Base-by-base conservation (phyloP, 1,140 invertebrate genomes). In the Bombus affinis region DNA sequence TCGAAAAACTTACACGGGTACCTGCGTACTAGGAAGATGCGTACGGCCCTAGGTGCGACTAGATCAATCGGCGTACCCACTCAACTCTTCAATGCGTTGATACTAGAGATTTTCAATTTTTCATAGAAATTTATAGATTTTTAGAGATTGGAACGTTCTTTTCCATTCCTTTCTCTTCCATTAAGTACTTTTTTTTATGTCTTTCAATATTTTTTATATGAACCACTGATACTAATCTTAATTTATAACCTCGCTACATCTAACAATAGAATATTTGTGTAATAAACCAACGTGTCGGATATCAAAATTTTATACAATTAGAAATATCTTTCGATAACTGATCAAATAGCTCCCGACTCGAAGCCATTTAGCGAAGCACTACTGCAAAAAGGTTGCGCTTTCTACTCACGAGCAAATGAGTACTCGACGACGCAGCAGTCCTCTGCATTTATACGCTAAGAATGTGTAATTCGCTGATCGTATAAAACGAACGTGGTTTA, bases 331-430 rank as follows among this genome's bases (percentile, higher is more conserved):
- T n/a, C 28, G 28, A n/a, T 62, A 62, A n/a, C 28, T 62, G 28
- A n/a, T n/a, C 28, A n/a, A 62, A 13, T 62, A 62, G 10, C 12
- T 13, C 1, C 3, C 59, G 12, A 62, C 28, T n/a, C 12, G 28
- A 5, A n/a, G 59, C 28, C 59, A n/a, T n/a, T 62, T 62, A 62
- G 28, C 59, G 59, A 62, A 62, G 59, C 59, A 62, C 22, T n/a
- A 13, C 59, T 62, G 59, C 12, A 42, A 85, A 75, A 85, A 74
- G 57, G 79, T 81, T 71, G 80, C 81, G 85, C 65, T 86, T 86
- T 86, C 85, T 77, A 81, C 70, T 66, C 53, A n/a, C 71, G 62
- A 42, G 65, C 25, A 18, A 75, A 81, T 53, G 42, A 68, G 10
- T 62, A 70, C 15, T 44, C 53, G 39, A 13, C 47, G 65, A 25